Evolutionary conservation across 1,140 invertebrate species (phyloP).

Genomic region (Cydia pomonella): DNA sequence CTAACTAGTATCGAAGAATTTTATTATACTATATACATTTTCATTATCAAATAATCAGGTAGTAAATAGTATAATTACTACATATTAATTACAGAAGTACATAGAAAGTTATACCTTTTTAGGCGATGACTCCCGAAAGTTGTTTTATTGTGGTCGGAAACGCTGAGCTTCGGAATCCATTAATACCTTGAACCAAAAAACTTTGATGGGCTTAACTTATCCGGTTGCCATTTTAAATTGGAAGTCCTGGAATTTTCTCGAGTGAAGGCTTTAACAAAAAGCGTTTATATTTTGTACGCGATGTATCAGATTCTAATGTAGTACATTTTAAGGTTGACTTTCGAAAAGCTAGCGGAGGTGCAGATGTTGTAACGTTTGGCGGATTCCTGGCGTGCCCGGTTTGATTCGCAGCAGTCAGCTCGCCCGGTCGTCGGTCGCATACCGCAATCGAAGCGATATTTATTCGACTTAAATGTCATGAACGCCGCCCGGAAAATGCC

Average conservation of each 20-base stretch:
- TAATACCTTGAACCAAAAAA: constrained; percentile 38
- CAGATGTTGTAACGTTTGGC: constrained; percentile 50
- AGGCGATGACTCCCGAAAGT: neutral
- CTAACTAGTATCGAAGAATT: no score
- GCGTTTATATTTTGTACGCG: constrained; percentile 38
- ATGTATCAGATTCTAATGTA: constrained; percentile 40
- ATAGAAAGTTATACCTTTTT: neutral
- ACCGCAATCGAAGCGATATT: constrained; percentile 51
- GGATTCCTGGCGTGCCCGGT: constrained; percentile 52
- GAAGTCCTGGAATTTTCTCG: constrained; percentile 62
- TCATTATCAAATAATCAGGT: no score
- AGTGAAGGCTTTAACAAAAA: constrained; percentile 55
- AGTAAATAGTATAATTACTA: no score
- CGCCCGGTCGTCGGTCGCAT: constrained; percentile 41
- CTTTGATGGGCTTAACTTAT: constrained; percentile 51
- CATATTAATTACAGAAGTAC: neutral
- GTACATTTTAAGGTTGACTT: constrained; percentile 46
- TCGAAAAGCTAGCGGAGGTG: constrained; percentile 39
- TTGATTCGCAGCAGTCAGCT: constrained; percentile 43
- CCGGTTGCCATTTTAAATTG: constrained; percentile 55
- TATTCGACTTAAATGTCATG: constrained; percentile 40
- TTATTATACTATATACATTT: no score
- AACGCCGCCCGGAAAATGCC: constrained; percentile 21
- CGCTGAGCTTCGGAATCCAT: constrained; percentile 18
- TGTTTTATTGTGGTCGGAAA: neutral